These are phyloP conservation scores for Ramazzottius varieornatus DNA, from an alignment of 2,888 invertebrate species.

Conservation along the genomic window DNA sequence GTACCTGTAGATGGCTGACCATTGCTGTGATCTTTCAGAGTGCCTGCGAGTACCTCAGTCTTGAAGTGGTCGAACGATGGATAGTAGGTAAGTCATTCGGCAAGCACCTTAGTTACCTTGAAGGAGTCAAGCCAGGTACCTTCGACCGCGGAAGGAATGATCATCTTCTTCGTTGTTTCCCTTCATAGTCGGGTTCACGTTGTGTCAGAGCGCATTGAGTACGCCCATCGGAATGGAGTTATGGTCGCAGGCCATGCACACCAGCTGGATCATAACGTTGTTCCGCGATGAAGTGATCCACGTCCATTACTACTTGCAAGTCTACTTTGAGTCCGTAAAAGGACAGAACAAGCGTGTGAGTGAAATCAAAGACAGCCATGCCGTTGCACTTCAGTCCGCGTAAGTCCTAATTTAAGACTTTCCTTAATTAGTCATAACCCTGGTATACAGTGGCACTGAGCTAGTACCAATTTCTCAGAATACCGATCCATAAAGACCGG, in stretches of 20 bases:
- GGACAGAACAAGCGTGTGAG: constrained; percentile 69
- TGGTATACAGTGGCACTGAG: neutral
- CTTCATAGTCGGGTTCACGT: constrained; percentile 46
- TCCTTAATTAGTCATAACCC: constrained; percentile 9
- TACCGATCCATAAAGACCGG: constrained; percentile 69
- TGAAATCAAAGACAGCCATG: constrained; percentile 85
- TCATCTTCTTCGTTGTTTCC: too few relatives aligned
- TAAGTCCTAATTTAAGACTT: too few relatives aligned
- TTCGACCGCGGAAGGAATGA: too few relatives aligned
- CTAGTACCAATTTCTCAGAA: too few relatives aligned
- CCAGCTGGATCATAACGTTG: constrained; percentile 71
- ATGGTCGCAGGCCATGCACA: constrained; percentile 71
- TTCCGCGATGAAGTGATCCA: constrained; percentile 91
- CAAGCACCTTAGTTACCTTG: too few relatives aligned
- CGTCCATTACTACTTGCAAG: constrained; percentile 70
- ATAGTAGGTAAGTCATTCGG: constrained; percentile 46
- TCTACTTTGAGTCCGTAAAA: constrained; percentile 78
- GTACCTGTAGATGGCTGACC: too few relatives aligned
- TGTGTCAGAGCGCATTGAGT: constrained; percentile 56
- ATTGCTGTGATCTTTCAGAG: too few relatives aligned
- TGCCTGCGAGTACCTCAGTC: constrained; percentile 84
- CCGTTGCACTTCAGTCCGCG: constrained; percentile 62
- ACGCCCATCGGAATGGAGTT: constrained; percentile 47
- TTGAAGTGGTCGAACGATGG: constrained; percentile 88
- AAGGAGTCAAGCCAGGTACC: neutral